Percentiles rank a stretch among this genome's conserved stretches.
These are phyloP conservation scores for Craseonycteris thonglongyai DNA, from an alignment of 2,113 vertebrate genomes.

Conservation along the genomic window DNA sequence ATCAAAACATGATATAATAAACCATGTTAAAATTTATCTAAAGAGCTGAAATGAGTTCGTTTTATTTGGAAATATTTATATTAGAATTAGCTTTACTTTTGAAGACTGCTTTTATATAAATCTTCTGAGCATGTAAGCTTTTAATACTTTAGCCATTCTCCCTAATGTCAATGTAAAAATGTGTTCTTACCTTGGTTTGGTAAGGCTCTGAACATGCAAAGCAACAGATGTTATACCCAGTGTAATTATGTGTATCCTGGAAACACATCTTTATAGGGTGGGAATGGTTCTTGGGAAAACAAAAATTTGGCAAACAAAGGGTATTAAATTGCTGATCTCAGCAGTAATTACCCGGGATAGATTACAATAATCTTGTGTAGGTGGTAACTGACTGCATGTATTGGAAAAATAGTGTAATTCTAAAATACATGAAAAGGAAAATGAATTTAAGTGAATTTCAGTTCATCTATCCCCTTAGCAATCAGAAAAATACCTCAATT, in stretches of 20 bases:
- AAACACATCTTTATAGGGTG: conserved; percentile 80
- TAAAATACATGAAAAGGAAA: conserved; percentile 24
- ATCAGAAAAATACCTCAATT: neutral
- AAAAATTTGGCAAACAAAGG: conserved; percentile 77
- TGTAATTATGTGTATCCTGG: conserved; percentile 80
- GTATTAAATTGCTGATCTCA: conserved; percentile 75
- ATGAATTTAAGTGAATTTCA: neutral
- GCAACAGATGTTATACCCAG: conserved; percentile 83
- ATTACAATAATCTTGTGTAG: conserved; percentile 68
- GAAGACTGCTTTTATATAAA: conserved; percentile 10
- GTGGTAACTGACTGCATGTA: conserved; percentile 36
- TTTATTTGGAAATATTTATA: conserved; percentile 20
- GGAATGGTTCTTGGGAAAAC: conserved; percentile 76
- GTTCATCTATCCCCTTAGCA: neutral
- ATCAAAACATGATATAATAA: conserved; percentile 7
- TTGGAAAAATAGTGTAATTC: conserved; percentile 34
- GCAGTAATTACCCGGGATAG: conserved; percentile 71
- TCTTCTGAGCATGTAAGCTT: conserved; percentile 66
- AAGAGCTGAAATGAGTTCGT: neutral
- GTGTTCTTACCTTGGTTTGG: conserved; percentile 63
- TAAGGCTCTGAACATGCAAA: conserved; percentile 72
- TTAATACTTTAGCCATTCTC: conserved; percentile 57
- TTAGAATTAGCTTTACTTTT: conserved; percentile 36
- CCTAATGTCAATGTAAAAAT: conserved; percentile 51
- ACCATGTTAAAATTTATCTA: neutral